Percentiles rank a stretch among this genome's conserved stretches.
phyloP scores from a whole-genome alignment of 1,140 invertebrate species.

The Neotoxoptera formosana region DNA sequence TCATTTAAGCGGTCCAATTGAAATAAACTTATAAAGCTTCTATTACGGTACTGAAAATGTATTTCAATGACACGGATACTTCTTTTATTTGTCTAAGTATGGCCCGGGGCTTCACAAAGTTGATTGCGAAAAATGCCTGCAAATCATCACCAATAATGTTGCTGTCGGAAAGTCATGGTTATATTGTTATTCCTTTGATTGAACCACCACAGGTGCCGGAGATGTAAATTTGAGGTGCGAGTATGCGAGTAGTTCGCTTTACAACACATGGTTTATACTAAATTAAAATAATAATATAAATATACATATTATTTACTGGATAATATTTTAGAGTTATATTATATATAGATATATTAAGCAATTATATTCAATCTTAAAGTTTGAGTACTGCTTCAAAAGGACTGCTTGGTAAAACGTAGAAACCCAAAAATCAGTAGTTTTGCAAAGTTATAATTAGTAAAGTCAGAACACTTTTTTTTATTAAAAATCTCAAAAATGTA shows the following conservation, averaged over 20 bases:
- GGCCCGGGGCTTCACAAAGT: background rate
- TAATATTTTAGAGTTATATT: background rate
- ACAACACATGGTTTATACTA: background rate
- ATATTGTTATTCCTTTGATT: background rate
- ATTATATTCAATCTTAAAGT: background rate
- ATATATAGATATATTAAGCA: background rate
- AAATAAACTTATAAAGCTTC: background rate
- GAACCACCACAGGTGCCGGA: background rate
- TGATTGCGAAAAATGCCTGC: background rate
- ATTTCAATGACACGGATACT: background rate
- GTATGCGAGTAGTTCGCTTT: background rate
- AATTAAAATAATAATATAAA: background rate
- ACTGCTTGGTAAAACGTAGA: background rate
- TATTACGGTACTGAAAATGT: background rate
- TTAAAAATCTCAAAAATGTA: background rate
- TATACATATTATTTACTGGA: background rate
- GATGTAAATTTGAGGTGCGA: background rate
- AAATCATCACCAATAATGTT: background rate
- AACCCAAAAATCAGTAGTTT: background rate
- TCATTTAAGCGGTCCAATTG: background rate
- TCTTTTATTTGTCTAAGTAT: background rate
- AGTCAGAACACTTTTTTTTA: background rate
- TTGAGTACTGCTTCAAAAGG: background rate
- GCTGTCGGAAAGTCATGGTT: background rate
- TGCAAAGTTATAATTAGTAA: background rate